phyloP scores from a whole-genome alignment of 2,888 invertebrate genomes.

The Ctena decussata region DNA sequence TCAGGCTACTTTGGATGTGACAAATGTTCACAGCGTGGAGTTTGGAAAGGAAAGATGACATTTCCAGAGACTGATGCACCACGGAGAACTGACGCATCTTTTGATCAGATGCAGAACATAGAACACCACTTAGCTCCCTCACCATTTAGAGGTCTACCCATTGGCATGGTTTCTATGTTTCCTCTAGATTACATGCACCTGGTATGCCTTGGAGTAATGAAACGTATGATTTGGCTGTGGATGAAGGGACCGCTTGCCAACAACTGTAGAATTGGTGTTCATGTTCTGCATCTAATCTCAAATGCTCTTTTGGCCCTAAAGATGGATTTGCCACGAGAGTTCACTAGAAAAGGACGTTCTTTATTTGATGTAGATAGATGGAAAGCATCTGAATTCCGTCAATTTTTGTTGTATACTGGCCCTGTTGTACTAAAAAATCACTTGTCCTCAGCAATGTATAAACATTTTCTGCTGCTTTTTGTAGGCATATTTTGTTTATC shows the following conservation, averaged over 20 bases:
- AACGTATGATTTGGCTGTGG: slow-evolving; percentile 20
- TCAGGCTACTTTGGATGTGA: slow-evolving; percentile 56
- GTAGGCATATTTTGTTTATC: slow-evolving; percentile 69
- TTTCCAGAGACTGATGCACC: slow-evolving; percentile 51
- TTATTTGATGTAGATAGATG: slow-evolving; percentile 72
- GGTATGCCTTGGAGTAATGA: slow-evolving; percentile 19
- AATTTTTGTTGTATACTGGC: slow-evolving; percentile 77
- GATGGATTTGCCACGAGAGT: slow-evolving; percentile 66
- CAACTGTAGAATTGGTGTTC: slow-evolving; percentile 38
- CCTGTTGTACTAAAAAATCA: slow-evolving; percentile 69
- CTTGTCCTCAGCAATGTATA: slow-evolving; percentile 47
- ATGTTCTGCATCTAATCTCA: slow-evolving; percentile 19
- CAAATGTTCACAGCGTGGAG: slow-evolving; percentile 34
- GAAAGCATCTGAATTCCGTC: slow-evolving; percentile 81
- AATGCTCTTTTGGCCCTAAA: slow-evolving; percentile 14
- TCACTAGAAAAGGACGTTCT: slow-evolving; percentile 74
- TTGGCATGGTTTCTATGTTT: slow-evolving; percentile 24
- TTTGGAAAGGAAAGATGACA: slow-evolving; percentile 59
- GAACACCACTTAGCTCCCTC: slow-evolving; percentile 64
- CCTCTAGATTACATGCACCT: slow-evolving; percentile 18
- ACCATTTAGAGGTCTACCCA: background rate
- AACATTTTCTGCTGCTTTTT: slow-evolving; percentile 55
- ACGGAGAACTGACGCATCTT: slow-evolving; percentile 54
- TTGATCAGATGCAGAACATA: slow-evolving; percentile 56
- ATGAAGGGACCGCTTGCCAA: slow-evolving; percentile 52